These are phyloP conservation scores for Aegithalos caudatus DNA, from an alignment of 2,113 vertebrate genomes.

Conservation along the genomic window DNA sequence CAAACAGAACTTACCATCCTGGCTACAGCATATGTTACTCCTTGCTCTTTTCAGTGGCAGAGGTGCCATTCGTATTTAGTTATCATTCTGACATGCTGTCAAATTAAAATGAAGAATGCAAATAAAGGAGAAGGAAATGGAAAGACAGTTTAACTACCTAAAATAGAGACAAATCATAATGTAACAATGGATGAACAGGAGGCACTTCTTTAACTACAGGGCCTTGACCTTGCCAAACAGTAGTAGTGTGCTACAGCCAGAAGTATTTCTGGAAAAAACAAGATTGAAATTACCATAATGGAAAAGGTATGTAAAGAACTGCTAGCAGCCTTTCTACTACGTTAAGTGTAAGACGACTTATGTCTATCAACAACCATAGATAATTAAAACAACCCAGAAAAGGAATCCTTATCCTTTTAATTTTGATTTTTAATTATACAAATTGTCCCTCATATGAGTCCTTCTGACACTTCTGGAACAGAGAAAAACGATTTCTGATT, in stretches of 20 bases:
- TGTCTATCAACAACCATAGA: neutral
- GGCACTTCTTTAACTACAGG: neutral
- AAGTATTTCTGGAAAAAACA: neutral
- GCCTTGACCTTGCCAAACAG: neutral
- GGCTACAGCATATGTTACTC: neutral
- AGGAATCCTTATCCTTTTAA: neutral
- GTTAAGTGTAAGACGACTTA: neutral
- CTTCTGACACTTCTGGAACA: neutral
- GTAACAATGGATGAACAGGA: neutral
- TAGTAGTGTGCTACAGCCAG: neutral
- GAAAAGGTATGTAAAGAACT: neutral
- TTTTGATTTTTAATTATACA: neutral
- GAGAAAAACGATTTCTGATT: neutral
- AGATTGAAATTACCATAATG: neutral
- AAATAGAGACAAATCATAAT: neutral
- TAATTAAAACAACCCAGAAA: neutral
- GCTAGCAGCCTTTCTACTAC: neutral
- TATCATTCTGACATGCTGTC: neutral
- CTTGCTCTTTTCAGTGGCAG: neutral
- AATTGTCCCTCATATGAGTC: neutral
- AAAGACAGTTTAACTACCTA: neutral
- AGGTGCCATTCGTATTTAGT: neutral
- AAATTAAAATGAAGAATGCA: conserved; percentile 5
- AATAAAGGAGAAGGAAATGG: neutral
- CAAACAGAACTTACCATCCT: neutral